phyloP scores from a whole-genome alignment of 2,797 vertebrate genomes.

The Gastrophryne carolinensis region DNA sequence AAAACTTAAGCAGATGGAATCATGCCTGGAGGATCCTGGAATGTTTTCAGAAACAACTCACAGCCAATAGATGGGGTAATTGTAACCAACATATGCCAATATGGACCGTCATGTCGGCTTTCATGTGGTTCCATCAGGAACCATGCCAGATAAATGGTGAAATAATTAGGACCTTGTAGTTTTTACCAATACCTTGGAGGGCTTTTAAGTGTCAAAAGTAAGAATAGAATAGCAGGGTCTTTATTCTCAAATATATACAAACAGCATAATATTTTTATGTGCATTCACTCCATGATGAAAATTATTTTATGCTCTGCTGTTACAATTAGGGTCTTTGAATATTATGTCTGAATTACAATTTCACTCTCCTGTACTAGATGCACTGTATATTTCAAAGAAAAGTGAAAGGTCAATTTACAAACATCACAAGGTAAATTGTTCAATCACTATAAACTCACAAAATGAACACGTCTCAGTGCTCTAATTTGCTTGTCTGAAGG shows the following conservation, averaged over 20 bases:
- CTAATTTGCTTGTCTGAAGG: neutral
- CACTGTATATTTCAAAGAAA: neutral
- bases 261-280: too few relatives aligned
- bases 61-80: conserved; percentile 71
- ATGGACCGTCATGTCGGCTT: conserved; percentile 71
- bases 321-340: neutral
- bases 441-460: neutral
- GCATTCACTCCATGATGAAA: too few relatives aligned
- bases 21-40: conserved; percentile 72
- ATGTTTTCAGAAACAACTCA: conserved; percentile 66
- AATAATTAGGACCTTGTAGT: conserved; percentile 23
- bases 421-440: neutral
- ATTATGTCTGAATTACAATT: neutral
- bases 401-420: too few relatives aligned
- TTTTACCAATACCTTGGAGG: neutral
- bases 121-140: conserved; percentile 65
- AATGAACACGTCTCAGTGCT: too few relatives aligned
- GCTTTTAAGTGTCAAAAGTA: neutral
- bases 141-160: conserved; percentile 58
- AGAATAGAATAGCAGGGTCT: conserved; percentile 1
- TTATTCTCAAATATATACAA: conserved; percentile 18
- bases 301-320: too few relatives aligned
- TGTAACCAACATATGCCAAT: conserved; percentile 72
- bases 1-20: conserved; percentile 79
- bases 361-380: neutral